Evolutionary conservation across 2,113 vertebrate genomes (phyloP).

Genomic region (Arenaria interpres): DNA sequence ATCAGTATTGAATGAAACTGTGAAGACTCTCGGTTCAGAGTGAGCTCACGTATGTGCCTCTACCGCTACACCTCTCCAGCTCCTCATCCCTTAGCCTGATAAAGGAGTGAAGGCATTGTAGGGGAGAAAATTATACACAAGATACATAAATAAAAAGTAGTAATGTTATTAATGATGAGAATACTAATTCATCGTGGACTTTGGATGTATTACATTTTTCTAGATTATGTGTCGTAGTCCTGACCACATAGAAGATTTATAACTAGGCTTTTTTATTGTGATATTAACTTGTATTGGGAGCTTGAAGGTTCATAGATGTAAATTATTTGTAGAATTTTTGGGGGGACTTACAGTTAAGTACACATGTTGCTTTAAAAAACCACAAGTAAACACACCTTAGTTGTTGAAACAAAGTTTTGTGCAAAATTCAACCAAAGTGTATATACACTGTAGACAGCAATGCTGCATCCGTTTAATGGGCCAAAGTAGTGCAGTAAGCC

Average conservation of each 20-base stretch:
- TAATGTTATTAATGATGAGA: background rate
- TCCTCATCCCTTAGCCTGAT: background rate
- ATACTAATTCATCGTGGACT: background rate
- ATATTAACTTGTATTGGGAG: background rate
- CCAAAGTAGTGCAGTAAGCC: conserved; percentile 4
- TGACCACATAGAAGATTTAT: background rate
- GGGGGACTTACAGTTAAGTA: background rate
- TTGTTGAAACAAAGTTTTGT: background rate
- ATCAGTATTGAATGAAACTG: background rate
- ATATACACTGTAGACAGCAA: background rate
- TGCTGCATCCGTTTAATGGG: background rate
- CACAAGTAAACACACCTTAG: background rate
- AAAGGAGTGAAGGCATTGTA: background rate
- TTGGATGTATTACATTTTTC: background rate
- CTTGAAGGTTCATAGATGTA: background rate
- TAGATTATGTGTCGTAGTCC: background rate
- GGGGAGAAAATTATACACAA: background rate
- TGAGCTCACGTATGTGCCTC: background rate
- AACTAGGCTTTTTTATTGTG: background rate
- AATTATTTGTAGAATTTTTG: background rate
- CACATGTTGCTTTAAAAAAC: background rate
- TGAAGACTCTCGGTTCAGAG: background rate
- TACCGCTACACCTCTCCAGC: background rate
- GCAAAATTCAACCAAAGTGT: background rate
- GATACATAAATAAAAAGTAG: background rate